phyloP scores from a whole-genome alignment of 2,888 invertebrate species.

The Iselma pallidipennis region DNA sequence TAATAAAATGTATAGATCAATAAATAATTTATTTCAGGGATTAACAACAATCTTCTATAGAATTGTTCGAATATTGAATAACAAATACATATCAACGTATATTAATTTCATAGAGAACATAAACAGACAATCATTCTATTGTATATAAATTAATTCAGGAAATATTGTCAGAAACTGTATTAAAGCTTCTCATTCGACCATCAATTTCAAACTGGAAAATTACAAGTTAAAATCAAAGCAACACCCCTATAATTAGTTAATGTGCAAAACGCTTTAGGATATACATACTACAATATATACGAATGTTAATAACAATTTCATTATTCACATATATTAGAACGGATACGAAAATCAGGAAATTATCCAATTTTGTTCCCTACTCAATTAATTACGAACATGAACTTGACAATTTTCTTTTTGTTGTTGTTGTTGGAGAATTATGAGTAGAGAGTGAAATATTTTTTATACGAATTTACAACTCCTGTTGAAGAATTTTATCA shows the following conservation, averaged over 20 bases:
- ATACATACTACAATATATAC: too few species aligned
- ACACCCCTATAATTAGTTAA: neutral
- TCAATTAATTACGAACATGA: too few species aligned
- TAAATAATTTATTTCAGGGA: neutral
- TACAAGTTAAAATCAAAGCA: neutral
- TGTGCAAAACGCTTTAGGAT: too few species aligned
- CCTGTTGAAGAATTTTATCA: constrained; percentile 20
- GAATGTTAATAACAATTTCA: too few species aligned
- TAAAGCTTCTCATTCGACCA: neutral
- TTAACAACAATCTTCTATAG: neutral
- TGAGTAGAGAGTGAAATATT: too few species aligned
- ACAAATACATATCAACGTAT: neutral
- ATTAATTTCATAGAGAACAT: neutral
- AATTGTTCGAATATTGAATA: neutral
- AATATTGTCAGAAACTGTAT: too few species aligned
- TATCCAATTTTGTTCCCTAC: too few species aligned
- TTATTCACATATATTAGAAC: too few species aligned
- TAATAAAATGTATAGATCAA: neutral
- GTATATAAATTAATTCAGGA: neutral
- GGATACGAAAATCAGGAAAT: too few species aligned
- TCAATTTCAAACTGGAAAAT: neutral
- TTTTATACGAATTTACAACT: too few species aligned
- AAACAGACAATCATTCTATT: neutral
- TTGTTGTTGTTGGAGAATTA: constrained; percentile 11
- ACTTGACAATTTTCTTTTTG: too few species aligned